These are phyloP conservation scores for Oreohelix idahoensis DNA, from an alignment of 1,140 invertebrate species.

Conservation along the genomic window DNA sequence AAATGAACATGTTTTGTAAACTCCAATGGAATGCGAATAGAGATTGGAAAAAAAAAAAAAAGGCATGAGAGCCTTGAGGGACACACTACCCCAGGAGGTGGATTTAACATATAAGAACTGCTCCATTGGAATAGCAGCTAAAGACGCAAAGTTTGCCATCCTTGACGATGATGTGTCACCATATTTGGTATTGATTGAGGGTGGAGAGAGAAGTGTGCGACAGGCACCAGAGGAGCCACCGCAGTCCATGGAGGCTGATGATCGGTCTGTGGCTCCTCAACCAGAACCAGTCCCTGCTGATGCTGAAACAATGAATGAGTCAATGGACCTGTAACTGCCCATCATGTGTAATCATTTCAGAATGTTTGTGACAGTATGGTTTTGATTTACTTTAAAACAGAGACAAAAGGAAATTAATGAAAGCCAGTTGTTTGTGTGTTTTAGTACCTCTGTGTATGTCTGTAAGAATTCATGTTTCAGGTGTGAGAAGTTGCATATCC, in stretches of 20 bases:
- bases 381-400: too few species aligned
- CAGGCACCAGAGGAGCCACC: constrained; percentile 39
- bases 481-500: too few species aligned
- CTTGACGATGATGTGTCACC: constrained; percentile 83
- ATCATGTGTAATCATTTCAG: too few species aligned
- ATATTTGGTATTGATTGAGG: constrained; percentile 74
- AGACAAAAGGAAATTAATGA: too few species aligned
- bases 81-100: constrained; percentile 95
- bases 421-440: too few species aligned
- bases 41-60: too few species aligned
- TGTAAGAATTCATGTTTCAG: too few species aligned
- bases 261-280: background rate
- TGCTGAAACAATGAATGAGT: constrained; percentile 8
- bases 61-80: constrained; percentile 91
- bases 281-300: constrained; percentile 17
- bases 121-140: constrained; percentile 91
- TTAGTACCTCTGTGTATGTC: too few species aligned
- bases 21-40: too few species aligned
- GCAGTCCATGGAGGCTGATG: constrained; percentile 32
- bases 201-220: constrained; percentile 68
- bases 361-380: too few species aligned
- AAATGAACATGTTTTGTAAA: too few species aligned
- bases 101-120: constrained; percentile 95
- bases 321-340: constrained; percentile 34
- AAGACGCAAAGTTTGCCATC: constrained; percentile 84